These are phyloP conservation scores for Heterochromis multidens DNA, from an alignment of 2,113 vertebrate genomes.

Conservation along the genomic window DNA sequence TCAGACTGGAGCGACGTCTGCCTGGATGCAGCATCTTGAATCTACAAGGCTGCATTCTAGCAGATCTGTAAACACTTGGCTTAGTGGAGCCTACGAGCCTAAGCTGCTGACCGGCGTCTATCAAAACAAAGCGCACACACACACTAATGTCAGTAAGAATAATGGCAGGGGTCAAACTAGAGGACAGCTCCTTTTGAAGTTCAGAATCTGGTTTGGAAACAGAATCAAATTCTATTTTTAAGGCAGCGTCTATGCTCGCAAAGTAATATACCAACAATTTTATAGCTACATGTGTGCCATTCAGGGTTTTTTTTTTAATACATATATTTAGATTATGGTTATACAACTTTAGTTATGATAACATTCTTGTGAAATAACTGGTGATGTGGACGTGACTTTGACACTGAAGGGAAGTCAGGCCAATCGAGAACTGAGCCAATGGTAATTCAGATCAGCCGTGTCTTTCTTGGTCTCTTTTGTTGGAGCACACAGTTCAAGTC, in stretches of 20 bases:
- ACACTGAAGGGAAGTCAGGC: slow-evolving; percentile 20
- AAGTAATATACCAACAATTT: background rate
- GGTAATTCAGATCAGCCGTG: slow-evolving; percentile 12
- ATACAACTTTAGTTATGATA: slow-evolving; percentile 8
- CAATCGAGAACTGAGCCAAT: slow-evolving; percentile 3
- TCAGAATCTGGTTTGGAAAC: background rate
- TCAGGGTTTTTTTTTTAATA: rapidly evolving
- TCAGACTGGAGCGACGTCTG: slow-evolving; percentile 21
- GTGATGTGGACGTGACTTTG: slow-evolving; percentile 60
- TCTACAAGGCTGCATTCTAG: slow-evolving; percentile 27
- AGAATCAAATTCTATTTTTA: background rate
- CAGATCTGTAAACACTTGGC: slow-evolving; percentile 60
- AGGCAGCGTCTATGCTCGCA: background rate
- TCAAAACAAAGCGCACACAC: slow-evolving; percentile 43
- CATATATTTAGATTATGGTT: background rate
- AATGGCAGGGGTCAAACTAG: slow-evolving; percentile 12
- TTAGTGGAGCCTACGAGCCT: slow-evolving; percentile 34
- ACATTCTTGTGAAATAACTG: slow-evolving; percentile 29
- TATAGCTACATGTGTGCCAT: background rate
- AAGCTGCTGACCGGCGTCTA: slow-evolving; percentile 44
- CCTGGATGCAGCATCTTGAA: slow-evolving; percentile 25
- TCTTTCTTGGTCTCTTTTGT: slow-evolving; percentile 56
- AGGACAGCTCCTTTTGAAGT: slow-evolving; percentile 27
- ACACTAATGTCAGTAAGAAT: slow-evolving; percentile 23
- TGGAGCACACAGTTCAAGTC: slow-evolving; percentile 28